A percentile compares a stretch with the other conserved stretches of the same genome.
These are phyloP conservation scores for Daktulosphaira vitifoliae DNA, from an alignment of 1,140 invertebrate genomes.

Conservation along the genomic window DNA sequence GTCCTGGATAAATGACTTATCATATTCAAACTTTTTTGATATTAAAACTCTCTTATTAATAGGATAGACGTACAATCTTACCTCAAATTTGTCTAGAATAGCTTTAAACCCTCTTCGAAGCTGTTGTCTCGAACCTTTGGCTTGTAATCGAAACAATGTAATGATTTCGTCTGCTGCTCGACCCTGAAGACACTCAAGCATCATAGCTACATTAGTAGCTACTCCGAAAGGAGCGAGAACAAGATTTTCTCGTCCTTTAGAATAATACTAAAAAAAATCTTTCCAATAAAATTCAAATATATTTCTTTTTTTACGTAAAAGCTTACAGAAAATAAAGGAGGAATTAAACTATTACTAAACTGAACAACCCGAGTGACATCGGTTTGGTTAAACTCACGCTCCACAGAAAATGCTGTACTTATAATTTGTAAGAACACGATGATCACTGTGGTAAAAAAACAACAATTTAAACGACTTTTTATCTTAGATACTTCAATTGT, in stretches of 20 bases:
- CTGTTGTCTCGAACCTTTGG: conserved; percentile 33
- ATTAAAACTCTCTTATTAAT: too few species aligned
- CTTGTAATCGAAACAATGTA: conserved; percentile 35
- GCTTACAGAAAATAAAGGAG: conserved; percentile 37
- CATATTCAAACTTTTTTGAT: too few species aligned
- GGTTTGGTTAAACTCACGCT: neutral
- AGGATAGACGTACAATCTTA: conserved; percentile 13
- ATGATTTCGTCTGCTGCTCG: conserved; percentile 38
- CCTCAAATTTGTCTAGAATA: conserved; percentile 38
- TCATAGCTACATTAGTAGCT: conserved; percentile 40
- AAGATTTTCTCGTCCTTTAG: conserved; percentile 37
- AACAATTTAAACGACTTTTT: too few species aligned
- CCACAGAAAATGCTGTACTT: neutral
- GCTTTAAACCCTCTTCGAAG: conserved; percentile 38
- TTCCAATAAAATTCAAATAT: too few species aligned
- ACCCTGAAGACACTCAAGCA: conserved; percentile 39
- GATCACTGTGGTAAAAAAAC: too few species aligned
- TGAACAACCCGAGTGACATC: conserved; percentile 34
- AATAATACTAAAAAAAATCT: conserved; percentile 31
- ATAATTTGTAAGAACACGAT: neutral
- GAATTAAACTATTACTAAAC: conserved; percentile 38
- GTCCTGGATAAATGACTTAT: too few species aligned
- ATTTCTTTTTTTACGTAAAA: neutral
- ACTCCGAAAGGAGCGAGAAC: conserved; percentile 41
- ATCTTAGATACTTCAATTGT: too few species aligned